These are phyloP conservation scores for Leiothrix lutea DNA, from an alignment of 2,113 vertebrate genomes.

Conservation along the genomic window DNA sequence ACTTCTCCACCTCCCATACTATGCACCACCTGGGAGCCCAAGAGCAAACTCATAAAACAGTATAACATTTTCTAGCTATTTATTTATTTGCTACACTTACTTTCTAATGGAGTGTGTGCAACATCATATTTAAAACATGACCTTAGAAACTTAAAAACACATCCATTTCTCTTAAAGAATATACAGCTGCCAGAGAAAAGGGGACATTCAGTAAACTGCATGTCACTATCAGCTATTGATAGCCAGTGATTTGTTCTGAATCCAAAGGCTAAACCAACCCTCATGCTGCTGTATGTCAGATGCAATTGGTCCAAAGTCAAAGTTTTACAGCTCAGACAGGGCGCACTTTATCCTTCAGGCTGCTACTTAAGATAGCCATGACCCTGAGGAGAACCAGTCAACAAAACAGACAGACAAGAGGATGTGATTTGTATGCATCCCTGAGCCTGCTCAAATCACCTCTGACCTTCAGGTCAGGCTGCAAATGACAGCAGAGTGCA, in stretches of 20 bases:
- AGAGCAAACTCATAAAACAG: not conserved
- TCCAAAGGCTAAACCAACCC: constrained; percentile 80
- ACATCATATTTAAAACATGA: constrained; percentile 62
- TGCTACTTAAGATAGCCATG: constrained; percentile 84
- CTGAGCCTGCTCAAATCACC: constrained; percentile 79
- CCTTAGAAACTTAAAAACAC: constrained; percentile 60
- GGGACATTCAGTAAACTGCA: constrained; percentile 71
- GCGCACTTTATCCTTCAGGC: constrained; percentile 84
- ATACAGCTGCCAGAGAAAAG: constrained; percentile 71
- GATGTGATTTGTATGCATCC: constrained; percentile 86
- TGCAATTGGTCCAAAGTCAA: constrained; percentile 83
- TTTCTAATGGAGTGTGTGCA: constrained; percentile 21
- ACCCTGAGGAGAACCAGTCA: constrained; percentile 87
- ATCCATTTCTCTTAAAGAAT: constrained; percentile 44
- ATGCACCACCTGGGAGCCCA: not conserved
- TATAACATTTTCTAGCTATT: not conserved
- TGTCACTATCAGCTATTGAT: constrained; percentile 82
- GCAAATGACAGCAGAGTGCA: constrained; percentile 84
- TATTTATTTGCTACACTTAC: constrained; percentile 34
- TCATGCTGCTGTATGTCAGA: constrained; percentile 82
- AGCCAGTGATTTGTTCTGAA: constrained; percentile 82
- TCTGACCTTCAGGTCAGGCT: constrained; percentile 81
- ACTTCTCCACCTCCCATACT: not conserved
- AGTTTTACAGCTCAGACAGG: constrained; percentile 83
- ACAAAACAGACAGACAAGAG: constrained; percentile 87